Conservation (phyloP, 2,113 vertebrate species). For the Fulmarus glacialis region DNA sequence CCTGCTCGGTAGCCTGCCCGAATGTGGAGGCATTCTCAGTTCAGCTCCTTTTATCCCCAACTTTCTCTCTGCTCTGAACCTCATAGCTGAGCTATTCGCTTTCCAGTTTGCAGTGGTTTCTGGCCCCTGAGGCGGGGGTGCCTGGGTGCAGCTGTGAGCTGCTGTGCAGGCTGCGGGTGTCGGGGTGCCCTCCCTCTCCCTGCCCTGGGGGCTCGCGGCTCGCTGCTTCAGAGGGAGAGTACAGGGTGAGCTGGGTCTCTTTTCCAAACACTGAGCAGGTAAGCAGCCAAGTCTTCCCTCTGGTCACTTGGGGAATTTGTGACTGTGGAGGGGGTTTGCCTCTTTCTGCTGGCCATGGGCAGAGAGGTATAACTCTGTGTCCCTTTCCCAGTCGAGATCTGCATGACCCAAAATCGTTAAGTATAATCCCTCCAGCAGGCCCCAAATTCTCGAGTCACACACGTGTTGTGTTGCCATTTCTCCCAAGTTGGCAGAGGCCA, state of each 20-base stretch:
- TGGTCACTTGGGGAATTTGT: not conserved
- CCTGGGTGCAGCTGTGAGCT: not conserved
- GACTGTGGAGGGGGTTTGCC: not conserved
- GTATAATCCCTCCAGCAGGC: not conserved
- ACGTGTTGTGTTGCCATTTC: rapidly evolving
- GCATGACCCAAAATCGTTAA: not conserved
- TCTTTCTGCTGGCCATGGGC: not conserved
- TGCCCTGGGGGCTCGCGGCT: rapidly evolving
- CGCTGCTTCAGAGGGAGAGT: not conserved
- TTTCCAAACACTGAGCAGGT: not conserved
- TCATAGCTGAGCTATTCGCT: not conserved
- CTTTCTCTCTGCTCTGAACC: not conserved
- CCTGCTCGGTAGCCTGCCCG: not conserved
- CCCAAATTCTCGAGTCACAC: not conserved
- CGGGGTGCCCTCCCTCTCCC: not conserved
- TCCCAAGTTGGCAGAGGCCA: not conserved
- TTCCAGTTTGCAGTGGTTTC: not conserved
- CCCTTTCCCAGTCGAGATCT: not conserved
- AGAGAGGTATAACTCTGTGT: not conserved
- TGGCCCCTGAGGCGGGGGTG: not conserved
- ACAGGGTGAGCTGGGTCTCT: not conserved
- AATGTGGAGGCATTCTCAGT: not conserved
- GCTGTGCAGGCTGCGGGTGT: not conserved
- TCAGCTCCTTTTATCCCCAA: not conserved
- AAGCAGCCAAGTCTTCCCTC: not conserved